These are phyloP conservation scores for Apogon talboti DNA, from an alignment of 2,797 vertebrate genomes.

Conservation along the genomic window DNA sequence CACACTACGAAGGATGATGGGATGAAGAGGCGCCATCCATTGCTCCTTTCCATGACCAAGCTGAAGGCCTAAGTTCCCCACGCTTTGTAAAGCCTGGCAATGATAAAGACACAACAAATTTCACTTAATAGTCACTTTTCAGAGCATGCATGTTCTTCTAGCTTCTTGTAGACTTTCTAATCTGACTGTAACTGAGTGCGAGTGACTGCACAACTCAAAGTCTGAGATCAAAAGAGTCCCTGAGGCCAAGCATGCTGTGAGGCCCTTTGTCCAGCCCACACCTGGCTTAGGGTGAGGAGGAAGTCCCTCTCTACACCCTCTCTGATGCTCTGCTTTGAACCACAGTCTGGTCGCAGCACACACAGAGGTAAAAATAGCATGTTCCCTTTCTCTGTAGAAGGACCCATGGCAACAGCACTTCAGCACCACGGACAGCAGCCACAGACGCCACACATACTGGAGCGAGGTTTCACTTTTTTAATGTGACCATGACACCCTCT, in stretches of 20 bases:
- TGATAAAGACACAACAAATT: conserved; percentile 38
- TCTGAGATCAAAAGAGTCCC: conserved; percentile 74
- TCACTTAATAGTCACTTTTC: conserved; percentile 22
- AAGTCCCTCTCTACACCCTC: conserved; percentile 66
- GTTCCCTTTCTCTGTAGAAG: conserved; percentile 59
- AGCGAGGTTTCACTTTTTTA: conserved; percentile 32
- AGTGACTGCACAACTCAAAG: conserved; percentile 68
- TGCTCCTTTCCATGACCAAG: conserved; percentile 93
- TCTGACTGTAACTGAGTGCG: conserved; percentile 22
- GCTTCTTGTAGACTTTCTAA: conserved; percentile 10
- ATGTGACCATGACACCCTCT: not conserved
- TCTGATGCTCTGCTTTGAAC: conserved; percentile 82
- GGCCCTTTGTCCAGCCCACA: conserved; percentile 81
- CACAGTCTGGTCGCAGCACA: conserved; percentile 51
- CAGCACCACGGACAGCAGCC: conserved; percentile 79
- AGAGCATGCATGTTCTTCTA: conserved; percentile 29
- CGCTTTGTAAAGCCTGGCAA: conserved; percentile 89
- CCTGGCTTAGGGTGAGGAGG: conserved; percentile 70
- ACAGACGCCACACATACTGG: conserved; percentile 27
- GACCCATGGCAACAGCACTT: conserved; percentile 77
- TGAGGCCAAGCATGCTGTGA: conserved; percentile 70
- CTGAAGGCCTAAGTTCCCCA: conserved; percentile 93
- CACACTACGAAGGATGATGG: conserved; percentile 88
- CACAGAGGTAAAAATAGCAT: conserved; percentile 78
- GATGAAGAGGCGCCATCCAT: conserved; percentile 92